A percentile compares a stretch with the other conserved stretches of the same genome.
These are phyloP conservation scores for Bolborhynchus lineola DNA, from an alignment of 2,113 vertebrate genomes.

Conservation along the genomic window DNA sequence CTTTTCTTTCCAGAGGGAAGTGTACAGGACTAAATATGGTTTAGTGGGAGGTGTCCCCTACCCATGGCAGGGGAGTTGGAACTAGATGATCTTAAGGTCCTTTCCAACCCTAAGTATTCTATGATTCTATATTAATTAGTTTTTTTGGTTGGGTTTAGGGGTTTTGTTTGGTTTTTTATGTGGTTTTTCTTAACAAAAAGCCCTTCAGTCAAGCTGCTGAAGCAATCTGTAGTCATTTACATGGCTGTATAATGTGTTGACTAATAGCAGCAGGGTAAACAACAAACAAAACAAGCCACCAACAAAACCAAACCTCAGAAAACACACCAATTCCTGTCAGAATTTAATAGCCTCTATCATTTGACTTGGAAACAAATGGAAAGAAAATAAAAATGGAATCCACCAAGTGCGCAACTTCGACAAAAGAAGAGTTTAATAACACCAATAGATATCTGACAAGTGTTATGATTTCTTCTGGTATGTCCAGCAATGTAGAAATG, in stretches of 20 bases:
- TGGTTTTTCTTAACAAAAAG: background rate
- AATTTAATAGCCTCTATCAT: background rate
- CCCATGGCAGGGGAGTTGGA: no score
- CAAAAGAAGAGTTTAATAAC: background rate
- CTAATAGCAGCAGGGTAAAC: background rate
- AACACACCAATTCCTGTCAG: background rate
- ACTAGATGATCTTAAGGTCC: no score
- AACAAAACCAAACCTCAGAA: background rate
- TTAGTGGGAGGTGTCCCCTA: no score
- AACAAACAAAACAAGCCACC: background rate
- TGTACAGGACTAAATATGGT: background rate
- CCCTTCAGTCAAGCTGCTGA: background rate
- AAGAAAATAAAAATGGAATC: background rate
- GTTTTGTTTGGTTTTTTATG: background rate
- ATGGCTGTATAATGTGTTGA: background rate
- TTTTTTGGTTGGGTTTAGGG: background rate
- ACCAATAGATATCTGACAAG: background rate
- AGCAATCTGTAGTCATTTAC: background rate
- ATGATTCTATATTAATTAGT: background rate
- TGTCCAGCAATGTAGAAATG: rapidly evolving
- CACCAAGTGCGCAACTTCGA: background rate
- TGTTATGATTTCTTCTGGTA: background rate
- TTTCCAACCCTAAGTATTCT: no score
- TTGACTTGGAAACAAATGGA: background rate
- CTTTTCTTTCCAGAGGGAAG: background rate